Conservation (phyloP, 2,113 vertebrate genomes). For the Tyto alba region DNA sequence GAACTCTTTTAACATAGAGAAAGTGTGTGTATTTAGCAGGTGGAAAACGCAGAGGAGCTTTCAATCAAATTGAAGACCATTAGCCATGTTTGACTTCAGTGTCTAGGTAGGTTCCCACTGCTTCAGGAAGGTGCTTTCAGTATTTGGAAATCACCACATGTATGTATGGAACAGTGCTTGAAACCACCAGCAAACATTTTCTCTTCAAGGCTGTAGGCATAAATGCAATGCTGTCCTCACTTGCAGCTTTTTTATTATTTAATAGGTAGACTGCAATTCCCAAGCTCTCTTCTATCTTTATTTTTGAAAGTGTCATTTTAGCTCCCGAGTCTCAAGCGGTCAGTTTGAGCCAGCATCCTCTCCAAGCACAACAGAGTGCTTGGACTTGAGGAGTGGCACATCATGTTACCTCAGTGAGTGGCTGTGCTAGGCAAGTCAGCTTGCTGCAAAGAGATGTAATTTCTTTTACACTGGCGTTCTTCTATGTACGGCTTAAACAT, state of each 20-base stretch:
- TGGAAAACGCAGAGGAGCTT: not conserved
- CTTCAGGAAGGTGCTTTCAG: not conserved
- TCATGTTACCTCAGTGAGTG: rapidly evolving
- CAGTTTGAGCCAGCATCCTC: not conserved
- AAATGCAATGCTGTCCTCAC: not conserved
- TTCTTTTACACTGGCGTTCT: not conserved
- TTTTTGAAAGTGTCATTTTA: not conserved
- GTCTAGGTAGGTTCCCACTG: not conserved
- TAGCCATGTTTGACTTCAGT: not conserved
- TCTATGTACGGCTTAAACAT: not conserved
- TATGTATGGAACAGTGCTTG: not conserved
- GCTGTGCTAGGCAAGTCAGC: not conserved
- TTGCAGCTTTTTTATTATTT: not conserved
- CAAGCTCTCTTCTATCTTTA: not conserved
- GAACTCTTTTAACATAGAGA: not conserved
- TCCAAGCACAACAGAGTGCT: not conserved
- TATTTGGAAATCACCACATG: not conserved
- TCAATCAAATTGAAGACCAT: not conserved
- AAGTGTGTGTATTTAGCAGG: not conserved
- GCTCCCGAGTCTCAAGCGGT: not conserved
- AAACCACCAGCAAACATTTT: not conserved
- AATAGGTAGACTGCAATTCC: not conserved
- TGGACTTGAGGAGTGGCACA: not conserved
- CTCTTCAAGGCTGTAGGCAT: not conserved
- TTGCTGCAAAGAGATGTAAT: not conserved